A percentile compares a stretch with the other conserved stretches of the same genome.
Evolutionary conservation across 2,797 vertebrate species (phyloP).

Genomic region (Liparis tanakae): DNA sequence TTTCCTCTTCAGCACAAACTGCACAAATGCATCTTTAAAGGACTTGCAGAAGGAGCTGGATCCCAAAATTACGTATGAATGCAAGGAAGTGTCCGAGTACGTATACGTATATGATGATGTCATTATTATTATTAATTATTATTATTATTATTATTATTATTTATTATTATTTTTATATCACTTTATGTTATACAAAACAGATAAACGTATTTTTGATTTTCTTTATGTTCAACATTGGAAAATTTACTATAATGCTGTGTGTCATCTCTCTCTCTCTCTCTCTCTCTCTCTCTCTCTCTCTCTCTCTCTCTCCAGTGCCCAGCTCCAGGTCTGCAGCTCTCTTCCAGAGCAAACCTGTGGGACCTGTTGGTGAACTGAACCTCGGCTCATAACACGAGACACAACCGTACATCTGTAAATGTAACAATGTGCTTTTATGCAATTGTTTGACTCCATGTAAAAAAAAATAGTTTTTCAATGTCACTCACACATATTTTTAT

Average conservation of each 20-base stretch:
- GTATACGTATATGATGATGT: conserved; percentile 34
- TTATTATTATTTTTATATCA: too few species aligned
- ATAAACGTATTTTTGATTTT: too few species aligned
- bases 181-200: too few species aligned
- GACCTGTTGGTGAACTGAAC: conserved; percentile 63
- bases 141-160: too few species aligned
- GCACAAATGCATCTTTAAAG: conserved; percentile 67
- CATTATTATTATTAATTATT: too few species aligned
- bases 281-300: neutral
- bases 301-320: neutral
- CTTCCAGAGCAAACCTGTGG: conserved; percentile 50
- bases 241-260: neutral
- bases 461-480: too few species aligned
- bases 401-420: neutral
- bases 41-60: conserved; percentile 51
- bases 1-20: conserved; percentile 64
- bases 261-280: neutral
- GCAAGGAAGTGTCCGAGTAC: conserved; percentile 72
- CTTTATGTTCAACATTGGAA: too few species aligned
- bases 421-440: neutral
- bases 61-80: conserved; percentile 65
- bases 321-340: conserved; percentile 57
- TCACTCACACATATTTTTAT: too few species aligned
- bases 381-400: neutral
- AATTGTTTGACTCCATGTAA: neutral